phyloP scores from a whole-genome alignment of 64 coral and sea anemone genomes.

The Porites lutea region DNA sequence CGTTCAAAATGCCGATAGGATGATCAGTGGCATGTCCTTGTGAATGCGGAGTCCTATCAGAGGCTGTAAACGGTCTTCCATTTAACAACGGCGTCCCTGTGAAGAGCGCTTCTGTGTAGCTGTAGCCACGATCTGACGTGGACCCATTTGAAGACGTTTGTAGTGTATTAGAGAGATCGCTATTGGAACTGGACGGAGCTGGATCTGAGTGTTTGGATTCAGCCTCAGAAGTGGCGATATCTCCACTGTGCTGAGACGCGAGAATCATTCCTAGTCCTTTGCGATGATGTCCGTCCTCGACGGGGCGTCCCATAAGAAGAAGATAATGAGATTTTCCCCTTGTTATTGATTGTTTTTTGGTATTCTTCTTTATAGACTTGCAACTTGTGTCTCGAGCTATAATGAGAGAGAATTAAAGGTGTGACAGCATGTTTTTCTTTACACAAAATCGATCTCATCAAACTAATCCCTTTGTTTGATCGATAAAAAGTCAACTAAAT shows the following conservation, averaged over 20 bases:
- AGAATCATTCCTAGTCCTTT: constrained; percentile 39
- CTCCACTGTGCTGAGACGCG: not conserved
- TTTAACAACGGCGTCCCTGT: constrained; percentile 35
- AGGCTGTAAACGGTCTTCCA: not conserved
- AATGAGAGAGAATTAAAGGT: not conserved
- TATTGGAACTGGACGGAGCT: not conserved
- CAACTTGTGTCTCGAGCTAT: not conserved
- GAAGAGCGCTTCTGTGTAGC: constrained; percentile 46
- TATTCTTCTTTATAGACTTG: constrained; percentile 10
- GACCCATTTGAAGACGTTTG: not conserved
- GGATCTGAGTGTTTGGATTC: not conserved
- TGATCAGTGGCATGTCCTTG: not conserved
- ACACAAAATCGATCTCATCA: no score
- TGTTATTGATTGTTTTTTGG: constrained; percentile 28
- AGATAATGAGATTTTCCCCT: not conserved
- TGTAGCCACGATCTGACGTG: constrained; percentile 19
- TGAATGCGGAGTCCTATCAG: not conserved
- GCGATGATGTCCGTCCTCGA: not conserved
- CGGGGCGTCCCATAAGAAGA: constrained; percentile 17
- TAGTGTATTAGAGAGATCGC: not conserved
- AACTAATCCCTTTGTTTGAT: no score
- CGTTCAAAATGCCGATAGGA: not conserved
- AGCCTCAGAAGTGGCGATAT: not conserved
- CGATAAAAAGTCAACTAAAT: no score
- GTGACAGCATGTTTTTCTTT: not conserved